Conservation (phyloP, 2,888 invertebrate genomes). For the Chirona hameri region DNA sequence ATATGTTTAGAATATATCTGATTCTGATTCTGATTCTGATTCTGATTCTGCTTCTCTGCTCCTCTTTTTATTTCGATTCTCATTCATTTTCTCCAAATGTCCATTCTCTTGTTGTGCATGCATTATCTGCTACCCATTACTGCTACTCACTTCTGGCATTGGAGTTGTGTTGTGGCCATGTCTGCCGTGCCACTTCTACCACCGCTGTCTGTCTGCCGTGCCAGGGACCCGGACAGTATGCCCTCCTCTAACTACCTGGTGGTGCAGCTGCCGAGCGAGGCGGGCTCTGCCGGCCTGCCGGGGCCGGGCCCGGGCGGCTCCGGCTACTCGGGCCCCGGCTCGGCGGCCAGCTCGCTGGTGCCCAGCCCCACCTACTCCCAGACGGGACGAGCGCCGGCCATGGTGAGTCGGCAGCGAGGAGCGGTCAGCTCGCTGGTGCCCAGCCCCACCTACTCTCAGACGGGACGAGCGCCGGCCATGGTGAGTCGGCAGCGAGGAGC, state of each 20-base stretch:
- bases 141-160: no score
- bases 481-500: neutral
- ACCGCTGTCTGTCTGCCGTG: neutral
- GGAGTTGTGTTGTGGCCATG: no score
- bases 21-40: no score
- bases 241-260: slow-evolving; percentile 83
- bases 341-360: slow-evolving; percentile 10
- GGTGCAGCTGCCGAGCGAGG: slow-evolving; percentile 69
- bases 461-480: neutral
- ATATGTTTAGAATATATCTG: no score
- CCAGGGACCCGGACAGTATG: slow-evolving; percentile 65
- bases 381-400: neutral
- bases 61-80: no score
- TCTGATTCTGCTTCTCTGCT: no score
- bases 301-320: slow-evolving; percentile 2
- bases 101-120: no score
- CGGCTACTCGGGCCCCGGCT: neutral
- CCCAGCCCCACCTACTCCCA: slow-evolving; percentile 26
- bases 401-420: neutral
- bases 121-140: no score
- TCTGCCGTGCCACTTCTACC: no score
- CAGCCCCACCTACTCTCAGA: slow-evolving; percentile 26
- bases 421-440: slow-evolving; percentile 7
- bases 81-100: no score
- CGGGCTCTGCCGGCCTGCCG: slow-evolving; percentile 29